These are phyloP conservation scores for Cryptoprocta ferox DNA, from an alignment of 2,797 vertebrate genomes.

Conservation along the genomic window DNA sequence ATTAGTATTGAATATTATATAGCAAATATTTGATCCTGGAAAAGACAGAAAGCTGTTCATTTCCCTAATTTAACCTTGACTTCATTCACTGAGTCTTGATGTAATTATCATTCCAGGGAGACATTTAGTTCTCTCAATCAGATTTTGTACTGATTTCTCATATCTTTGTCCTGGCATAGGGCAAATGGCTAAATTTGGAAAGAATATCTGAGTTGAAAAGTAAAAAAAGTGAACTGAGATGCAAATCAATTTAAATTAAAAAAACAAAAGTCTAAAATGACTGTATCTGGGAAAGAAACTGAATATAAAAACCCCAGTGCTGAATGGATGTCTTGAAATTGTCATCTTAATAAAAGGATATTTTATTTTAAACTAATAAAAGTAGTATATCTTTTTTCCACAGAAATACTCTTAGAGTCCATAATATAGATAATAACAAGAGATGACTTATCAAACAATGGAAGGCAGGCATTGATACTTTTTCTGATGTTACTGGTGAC, in stretches of 20 bases:
- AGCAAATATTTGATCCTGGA: not conserved
- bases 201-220: not conserved
- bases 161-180: not conserved
- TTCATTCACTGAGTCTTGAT: not conserved
- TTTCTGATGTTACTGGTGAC: conserved; percentile 84
- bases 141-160: not conserved
- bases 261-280: not conserved
- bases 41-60: not conserved
- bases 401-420: conserved; percentile 73
- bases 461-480: conserved; percentile 71
- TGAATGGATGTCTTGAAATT: not conserved
- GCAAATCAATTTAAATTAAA: not conserved
- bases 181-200: conserved; percentile 9
- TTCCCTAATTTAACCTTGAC: not conserved
- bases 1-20: not conserved
- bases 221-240: not conserved
- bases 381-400: not conserved
- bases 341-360: not conserved
- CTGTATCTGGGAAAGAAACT: not conserved
- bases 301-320: not conserved
- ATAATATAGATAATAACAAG: conserved; percentile 47
- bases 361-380: not conserved
- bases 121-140: not conserved
- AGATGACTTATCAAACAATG: conserved; percentile 62
- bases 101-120: not conserved